These are phyloP conservation scores for Delia radicum DNA, from an alignment of 1,140 invertebrate species.

Conservation along the genomic window DNA sequence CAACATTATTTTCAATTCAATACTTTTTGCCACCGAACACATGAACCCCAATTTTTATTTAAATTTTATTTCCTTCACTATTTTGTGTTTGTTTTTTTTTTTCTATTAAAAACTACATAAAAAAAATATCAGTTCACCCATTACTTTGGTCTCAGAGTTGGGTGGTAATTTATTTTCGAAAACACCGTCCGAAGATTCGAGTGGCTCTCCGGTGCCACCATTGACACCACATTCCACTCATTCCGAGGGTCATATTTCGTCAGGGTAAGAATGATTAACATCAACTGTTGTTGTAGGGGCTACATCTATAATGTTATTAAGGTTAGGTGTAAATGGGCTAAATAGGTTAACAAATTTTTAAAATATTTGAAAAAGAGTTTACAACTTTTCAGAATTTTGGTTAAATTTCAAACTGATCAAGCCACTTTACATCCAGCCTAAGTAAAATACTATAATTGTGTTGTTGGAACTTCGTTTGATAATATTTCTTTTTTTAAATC, in stretches of 20 bases:
- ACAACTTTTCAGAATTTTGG: no score
- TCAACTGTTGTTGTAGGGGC: not conserved
- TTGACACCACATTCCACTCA: constrained; percentile 56
- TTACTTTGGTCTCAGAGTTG: constrained; percentile 84
- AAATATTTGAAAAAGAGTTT: no score
- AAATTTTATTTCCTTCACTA: not conserved
- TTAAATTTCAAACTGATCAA: no score
- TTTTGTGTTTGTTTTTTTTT: constrained; percentile 9
- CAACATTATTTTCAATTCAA: not conserved
- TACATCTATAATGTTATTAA: not conserved
- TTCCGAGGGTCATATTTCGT: constrained; percentile 54
- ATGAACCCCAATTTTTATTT: not conserved
- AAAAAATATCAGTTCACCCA: constrained; percentile 68
- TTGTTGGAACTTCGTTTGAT: not conserved
- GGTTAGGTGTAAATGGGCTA: no score
- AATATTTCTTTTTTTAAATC: not conserved
- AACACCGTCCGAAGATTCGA: constrained; percentile 81
- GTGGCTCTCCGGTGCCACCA: constrained; percentile 59
- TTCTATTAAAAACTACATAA: not conserved
- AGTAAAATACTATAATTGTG: no score
- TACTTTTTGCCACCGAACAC: not conserved
- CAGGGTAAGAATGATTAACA: constrained; percentile 47
- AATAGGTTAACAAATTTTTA: not conserved
- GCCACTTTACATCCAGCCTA: no score
- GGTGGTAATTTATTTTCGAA: constrained; percentile 84